Evolutionary conservation across 53 echinoderm and acorn worm species (phyloP).

Genomic region (Patiria pectinifera): DNA sequence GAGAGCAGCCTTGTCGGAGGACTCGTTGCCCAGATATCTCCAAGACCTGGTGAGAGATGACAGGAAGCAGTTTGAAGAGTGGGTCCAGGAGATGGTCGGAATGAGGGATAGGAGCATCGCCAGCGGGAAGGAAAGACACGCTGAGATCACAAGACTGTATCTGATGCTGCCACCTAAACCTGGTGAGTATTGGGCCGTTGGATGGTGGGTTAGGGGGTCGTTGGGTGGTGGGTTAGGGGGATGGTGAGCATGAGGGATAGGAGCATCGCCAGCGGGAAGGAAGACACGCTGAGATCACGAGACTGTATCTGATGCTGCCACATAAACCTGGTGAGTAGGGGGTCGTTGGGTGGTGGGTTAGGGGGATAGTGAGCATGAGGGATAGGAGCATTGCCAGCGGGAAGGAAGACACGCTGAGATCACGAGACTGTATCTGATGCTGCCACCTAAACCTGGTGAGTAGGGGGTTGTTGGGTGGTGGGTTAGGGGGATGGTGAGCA

Average conservation of each 20-base stretch:
- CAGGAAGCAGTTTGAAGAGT: conserved; percentile 75
- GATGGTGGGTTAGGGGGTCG: background rate
- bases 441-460: conserved; percentile 59
- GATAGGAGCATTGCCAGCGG: too few species aligned
- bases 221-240: conserved; percentile 83
- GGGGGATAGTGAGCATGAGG: too few species aligned
- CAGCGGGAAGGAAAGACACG: conserved; percentile 74
- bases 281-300: conserved; percentile 77
- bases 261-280: conserved; percentile 76
- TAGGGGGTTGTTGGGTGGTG: too few species aligned
- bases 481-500: too few species aligned
- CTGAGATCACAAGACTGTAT: conserved; percentile 78
- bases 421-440: background rate
- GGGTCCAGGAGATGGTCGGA: conserved; percentile 81
- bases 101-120: conserved; percentile 84
- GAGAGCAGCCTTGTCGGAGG: background rate
- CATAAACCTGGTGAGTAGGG: conserved; percentile 28
- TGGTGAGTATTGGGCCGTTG: too few species aligned
- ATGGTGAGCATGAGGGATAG: conserved; percentile 80
- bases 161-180: conserved; percentile 64
- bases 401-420: too few species aligned
- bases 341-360: too few species aligned
- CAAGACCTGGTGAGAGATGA: conserved; percentile 79
- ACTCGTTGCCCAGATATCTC: conserved; percentile 70
- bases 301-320: conserved; percentile 69